Evolutionary conservation across 37 sponge, comb jelly and placozoan genomes (phyloP).

Genomic region (Halichondria panicea): DNA sequence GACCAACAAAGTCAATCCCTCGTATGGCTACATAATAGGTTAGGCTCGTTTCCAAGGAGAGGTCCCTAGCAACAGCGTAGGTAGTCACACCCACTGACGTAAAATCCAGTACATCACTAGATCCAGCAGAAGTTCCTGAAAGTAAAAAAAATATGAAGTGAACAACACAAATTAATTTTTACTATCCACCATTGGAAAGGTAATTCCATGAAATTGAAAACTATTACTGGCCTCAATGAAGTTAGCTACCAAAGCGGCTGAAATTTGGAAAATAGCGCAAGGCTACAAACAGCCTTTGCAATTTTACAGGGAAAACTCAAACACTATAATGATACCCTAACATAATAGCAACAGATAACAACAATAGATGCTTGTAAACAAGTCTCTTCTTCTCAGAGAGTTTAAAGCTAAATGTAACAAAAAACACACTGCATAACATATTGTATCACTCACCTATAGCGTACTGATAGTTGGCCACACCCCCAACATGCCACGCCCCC

Average conservation of each 20-base stretch:
- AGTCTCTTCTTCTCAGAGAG: too few species aligned
- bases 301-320: too few species aligned
- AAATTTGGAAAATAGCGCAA: too few species aligned
- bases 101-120: constrained; percentile 42
- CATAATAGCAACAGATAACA: too few species aligned
- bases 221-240: too few species aligned
- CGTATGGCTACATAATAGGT: constrained; percentile 70
- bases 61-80: constrained; percentile 30
- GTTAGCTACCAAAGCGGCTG: too few species aligned
- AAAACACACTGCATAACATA: too few species aligned
- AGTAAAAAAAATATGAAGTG: not conserved
- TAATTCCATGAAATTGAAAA: not conserved
- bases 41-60: constrained; percentile 42
- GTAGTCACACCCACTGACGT: constrained; percentile 56
- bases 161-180: not conserved
- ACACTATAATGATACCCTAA: too few species aligned
- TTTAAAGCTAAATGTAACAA: too few species aligned
- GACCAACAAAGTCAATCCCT: constrained; percentile 57
- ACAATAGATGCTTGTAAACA: too few species aligned
- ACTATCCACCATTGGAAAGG: not conserved
- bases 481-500: constrained; percentile 31
- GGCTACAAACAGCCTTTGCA: too few species aligned
- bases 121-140: constrained; percentile 36
- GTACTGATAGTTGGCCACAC: constrained; percentile 66
- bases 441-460: constrained; percentile 50